Percentiles rank a stretch among this genome's conserved stretches.
Evolutionary conservation across 2,113 vertebrate genomes (phyloP).

Genomic region (Pipra filicauda): DNA sequence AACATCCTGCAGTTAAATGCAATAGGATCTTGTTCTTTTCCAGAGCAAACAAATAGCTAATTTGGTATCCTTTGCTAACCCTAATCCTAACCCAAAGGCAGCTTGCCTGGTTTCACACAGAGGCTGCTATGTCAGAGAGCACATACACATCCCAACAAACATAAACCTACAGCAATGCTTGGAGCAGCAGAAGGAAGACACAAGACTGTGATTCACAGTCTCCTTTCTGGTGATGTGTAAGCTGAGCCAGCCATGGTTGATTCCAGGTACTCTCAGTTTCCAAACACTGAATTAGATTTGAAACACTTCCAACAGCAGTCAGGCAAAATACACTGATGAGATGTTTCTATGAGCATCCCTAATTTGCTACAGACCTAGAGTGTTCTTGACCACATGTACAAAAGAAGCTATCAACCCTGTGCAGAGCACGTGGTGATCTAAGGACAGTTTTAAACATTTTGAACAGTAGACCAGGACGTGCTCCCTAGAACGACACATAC

Average conservation of each 20-base stretch:
- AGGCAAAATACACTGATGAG: background rate
- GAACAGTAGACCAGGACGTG: background rate
- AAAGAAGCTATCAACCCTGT: background rate
- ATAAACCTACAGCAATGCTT: background rate
- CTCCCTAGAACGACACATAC: background rate
- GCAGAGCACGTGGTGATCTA: background rate
- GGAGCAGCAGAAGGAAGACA: background rate
- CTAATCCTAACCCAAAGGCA: background rate
- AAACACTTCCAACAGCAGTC: background rate
- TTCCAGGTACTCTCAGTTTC: background rate
- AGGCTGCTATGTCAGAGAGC: background rate
- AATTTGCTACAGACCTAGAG: background rate
- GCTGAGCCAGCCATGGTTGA: background rate
- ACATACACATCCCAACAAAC: rapidly evolving
- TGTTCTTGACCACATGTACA: background rate
- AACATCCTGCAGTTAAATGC: background rate
- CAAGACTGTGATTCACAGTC: background rate
- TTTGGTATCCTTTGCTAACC: background rate
- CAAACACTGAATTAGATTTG: background rate
- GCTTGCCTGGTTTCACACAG: background rate
- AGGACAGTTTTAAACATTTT: background rate
- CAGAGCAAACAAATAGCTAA: background rate
- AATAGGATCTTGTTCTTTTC: background rate
- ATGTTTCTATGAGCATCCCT: background rate
- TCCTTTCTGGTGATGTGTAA: background rate